Conservation (phyloP, 2,888 invertebrate genomes). For the Tolmerus cingulatus region DNA sequence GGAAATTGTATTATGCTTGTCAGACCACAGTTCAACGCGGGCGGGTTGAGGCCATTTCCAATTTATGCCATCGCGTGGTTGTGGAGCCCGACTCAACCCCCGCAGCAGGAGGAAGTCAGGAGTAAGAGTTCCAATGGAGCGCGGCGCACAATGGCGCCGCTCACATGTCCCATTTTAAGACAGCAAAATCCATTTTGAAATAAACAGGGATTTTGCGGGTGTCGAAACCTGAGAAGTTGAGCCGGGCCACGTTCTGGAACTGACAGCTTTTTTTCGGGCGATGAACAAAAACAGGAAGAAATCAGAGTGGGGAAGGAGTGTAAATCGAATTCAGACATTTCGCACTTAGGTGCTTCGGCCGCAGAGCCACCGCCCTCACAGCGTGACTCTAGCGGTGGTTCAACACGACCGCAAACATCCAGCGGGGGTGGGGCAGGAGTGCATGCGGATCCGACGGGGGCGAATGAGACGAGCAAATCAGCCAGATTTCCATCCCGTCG, state of each 20-base stretch:
- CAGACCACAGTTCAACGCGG: background rate
- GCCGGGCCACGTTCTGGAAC: slow-evolving; percentile 5
- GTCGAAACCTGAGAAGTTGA: background rate
- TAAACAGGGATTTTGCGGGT: slow-evolving; percentile 9
- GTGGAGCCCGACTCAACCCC: background rate
- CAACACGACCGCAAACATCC: slow-evolving; percentile 9
- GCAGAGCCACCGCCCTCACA: background rate
- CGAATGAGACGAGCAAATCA: background rate
- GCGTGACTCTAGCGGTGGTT: background rate
- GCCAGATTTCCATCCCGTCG: background rate
- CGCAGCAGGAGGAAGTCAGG: background rate
- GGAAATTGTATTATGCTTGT: background rate
- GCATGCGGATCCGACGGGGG: background rate
- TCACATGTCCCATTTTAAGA: slow-evolving; percentile 22
- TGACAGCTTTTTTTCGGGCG: slow-evolving; percentile 21
- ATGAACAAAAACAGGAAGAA: slow-evolving; percentile 29
- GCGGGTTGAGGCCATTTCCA: background rate
- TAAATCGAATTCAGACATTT: background rate
- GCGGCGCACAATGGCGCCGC: background rate
- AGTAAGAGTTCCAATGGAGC: background rate
- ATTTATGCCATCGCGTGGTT: background rate
- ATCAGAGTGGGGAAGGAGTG: background rate
- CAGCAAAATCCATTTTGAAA: slow-evolving; percentile 27
- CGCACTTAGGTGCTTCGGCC: slow-evolving; percentile 5
- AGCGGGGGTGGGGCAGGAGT: background rate